Evolutionary conservation across 2,113 vertebrate species (phyloP).

Genomic region (Epinephelus fuscoguttatus): DNA sequence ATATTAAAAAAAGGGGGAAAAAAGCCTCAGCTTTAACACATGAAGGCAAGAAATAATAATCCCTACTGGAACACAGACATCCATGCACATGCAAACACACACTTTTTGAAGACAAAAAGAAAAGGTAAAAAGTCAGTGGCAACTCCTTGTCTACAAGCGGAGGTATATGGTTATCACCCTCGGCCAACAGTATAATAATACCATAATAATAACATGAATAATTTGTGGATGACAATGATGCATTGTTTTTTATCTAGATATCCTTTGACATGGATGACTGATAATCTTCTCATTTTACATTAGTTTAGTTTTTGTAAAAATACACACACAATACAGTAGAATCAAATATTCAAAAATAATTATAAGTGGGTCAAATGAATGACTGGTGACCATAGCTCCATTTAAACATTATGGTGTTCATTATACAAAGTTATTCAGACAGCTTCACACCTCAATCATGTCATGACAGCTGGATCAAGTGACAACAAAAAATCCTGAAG

Average conservation of each 20-base stretch:
- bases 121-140: neutral
- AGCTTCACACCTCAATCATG: neutral
- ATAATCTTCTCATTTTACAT: neutral
- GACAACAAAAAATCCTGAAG: neutral
- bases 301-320: neutral
- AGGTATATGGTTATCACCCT: neutral
- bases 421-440: conserved; percentile 14
- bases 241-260: neutral
- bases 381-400: neutral
- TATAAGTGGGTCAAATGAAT: neutral
- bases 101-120: neutral
- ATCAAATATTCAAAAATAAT: neutral
- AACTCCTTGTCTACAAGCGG: neutral
- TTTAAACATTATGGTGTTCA: neutral
- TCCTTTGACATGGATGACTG: neutral
- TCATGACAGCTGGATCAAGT: conserved; percentile 7
- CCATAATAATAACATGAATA: neutral
- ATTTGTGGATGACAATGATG: neutral
- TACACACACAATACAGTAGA: neutral
- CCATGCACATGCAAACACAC: neutral
- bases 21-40: neutral
- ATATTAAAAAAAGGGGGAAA: neutral
- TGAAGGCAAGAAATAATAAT: neutral
- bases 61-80: neutral
- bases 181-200: too few relatives aligned